Evolutionary conservation across 1,140 invertebrate species (phyloP), one percentile per base, ranked within the genome.

Genomic region (Akabosia matsudoensis): DNA sequence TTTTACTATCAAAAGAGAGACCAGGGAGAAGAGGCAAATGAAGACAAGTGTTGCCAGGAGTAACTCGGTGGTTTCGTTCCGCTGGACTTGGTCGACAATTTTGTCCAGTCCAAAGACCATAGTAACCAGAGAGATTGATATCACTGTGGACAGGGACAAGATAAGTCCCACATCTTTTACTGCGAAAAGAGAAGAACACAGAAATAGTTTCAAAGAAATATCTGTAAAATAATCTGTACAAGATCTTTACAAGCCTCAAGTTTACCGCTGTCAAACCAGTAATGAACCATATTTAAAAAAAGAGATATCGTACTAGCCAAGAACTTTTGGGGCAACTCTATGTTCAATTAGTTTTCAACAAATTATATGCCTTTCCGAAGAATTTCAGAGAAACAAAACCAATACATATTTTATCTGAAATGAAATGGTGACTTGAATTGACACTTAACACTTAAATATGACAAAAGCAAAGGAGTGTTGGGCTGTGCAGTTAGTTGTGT

Each of bases 151-250:
- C 14, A 75, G 18, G 30, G n/a, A 30, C 30, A 67, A 52, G 24
- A 76, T 70, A 28, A 71, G 34, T 24, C 45, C 64, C 33, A 51
- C 16, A 26, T 7, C 70, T 34, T 76, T 64, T 18, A 71, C 45
- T 71, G 70, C 33, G 28, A 34, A 52, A 72, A 70, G 4, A 10
- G 10, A 71, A 76, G 16, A 71, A 76, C 54, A 67, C 26, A 76
- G 33, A 52, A 37, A 76, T 71, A 70, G 28, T 76, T 30, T 31
- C 7, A 30, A 24, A n/a, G n/a, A n/a, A n/a, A 26, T 54, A 28
- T 24, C 16, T 64, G 61, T 74, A 74, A 45, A 33, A 74, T 45
- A 74, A 56, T 52, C 14, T 16, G 26, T 67, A 16, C 14, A 26
- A 67, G 26, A 16, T 67, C 13, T 67, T 13, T 13, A 16, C n/a